A percentile compares a stretch with the other conserved stretches of the same genome.
Conservation (phyloP, 30 jellyfish, hydroid and myxozoan species). For the Cassiopea andromeda region DNA sequence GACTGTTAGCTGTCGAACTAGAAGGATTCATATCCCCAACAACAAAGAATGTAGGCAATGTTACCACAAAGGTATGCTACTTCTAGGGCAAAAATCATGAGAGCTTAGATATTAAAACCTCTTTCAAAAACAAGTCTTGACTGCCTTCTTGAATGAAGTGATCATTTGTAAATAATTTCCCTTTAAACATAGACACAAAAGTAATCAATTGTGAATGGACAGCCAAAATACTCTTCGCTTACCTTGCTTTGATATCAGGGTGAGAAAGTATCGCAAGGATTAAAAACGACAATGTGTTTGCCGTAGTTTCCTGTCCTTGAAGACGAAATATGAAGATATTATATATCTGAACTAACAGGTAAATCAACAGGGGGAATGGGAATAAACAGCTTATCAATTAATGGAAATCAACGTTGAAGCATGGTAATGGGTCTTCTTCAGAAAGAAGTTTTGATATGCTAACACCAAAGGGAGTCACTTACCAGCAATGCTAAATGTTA, state of each 20-base stretch:
- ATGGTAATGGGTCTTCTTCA: too few relatives aligned
- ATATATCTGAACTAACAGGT: background rate
- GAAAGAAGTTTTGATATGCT: background rate
- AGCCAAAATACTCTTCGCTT: background rate
- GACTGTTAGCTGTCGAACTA: too few relatives aligned
- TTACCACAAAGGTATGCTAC: too few relatives aligned
- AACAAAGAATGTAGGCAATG: too few relatives aligned
- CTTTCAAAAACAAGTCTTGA: too few relatives aligned
- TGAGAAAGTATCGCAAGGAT: background rate
- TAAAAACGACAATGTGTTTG: conserved; percentile 18
- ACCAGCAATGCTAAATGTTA: conserved; percentile 42
- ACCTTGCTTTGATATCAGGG: conserved; percentile 11
- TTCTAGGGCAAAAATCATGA: too few relatives aligned
- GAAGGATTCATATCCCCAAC: too few relatives aligned
- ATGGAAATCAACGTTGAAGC: background rate
- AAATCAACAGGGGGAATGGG: background rate
- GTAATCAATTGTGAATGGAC: too few relatives aligned
- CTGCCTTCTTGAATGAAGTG: too few relatives aligned
- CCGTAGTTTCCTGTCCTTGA: conserved; percentile 45
- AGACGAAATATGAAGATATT: background rate
- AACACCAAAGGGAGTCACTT: background rate
- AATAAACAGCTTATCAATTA: background rate
- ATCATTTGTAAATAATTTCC: too few relatives aligned
- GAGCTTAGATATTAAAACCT: too few relatives aligned
- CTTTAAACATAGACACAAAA: too few relatives aligned